phyloP scores from a whole-genome alignment of 2,797 vertebrate species.

The Sebastes kiyomatsui region DNA sequence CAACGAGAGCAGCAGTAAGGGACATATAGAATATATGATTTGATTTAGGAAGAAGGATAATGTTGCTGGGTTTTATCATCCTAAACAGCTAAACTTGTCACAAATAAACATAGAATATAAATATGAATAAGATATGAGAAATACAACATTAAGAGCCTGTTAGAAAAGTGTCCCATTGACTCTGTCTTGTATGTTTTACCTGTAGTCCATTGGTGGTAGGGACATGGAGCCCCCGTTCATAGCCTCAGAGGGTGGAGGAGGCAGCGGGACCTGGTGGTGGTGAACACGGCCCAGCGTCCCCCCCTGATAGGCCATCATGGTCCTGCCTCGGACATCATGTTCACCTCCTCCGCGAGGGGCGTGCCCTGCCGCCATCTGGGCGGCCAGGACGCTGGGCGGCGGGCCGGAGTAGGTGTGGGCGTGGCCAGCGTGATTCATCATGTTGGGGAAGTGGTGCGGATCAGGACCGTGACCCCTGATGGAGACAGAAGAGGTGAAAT shows the following conservation, averaged over 20 bases:
- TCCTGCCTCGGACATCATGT: slow-evolving; percentile 86
- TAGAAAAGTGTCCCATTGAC: neutral
- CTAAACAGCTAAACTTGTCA: too few species aligned
- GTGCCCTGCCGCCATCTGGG: slow-evolving; percentile 86
- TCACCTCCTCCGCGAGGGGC: slow-evolving; percentile 83
- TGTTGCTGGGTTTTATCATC: too few species aligned
- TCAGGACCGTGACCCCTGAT: slow-evolving; percentile 90
- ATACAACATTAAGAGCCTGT: neutral
- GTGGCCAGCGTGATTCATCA: slow-evolving; percentile 90
- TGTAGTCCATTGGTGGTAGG: slow-evolving; percentile 88
- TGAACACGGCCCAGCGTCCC: slow-evolving; percentile 91
- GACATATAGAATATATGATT: neutral
- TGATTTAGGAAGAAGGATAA: neutral
- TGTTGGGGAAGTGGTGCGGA: slow-evolving; percentile 90
- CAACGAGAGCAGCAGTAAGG: neutral
- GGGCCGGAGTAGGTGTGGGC: slow-evolving; percentile 87
- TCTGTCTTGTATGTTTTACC: slow-evolving; percentile 75
- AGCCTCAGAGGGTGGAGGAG: slow-evolving; percentile 89
- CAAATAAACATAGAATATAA: too few species aligned
- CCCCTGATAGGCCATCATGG: slow-evolving; percentile 85
- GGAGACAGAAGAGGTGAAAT: neutral
- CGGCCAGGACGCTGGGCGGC: slow-evolving; percentile 81
- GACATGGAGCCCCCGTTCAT: slow-evolving; percentile 87
- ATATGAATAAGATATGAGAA: neutral
- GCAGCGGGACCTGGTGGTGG: slow-evolving; percentile 91